phyloP scores from a whole-genome alignment of 2,888 invertebrate species.

The Deroplatys truncata region DNA sequence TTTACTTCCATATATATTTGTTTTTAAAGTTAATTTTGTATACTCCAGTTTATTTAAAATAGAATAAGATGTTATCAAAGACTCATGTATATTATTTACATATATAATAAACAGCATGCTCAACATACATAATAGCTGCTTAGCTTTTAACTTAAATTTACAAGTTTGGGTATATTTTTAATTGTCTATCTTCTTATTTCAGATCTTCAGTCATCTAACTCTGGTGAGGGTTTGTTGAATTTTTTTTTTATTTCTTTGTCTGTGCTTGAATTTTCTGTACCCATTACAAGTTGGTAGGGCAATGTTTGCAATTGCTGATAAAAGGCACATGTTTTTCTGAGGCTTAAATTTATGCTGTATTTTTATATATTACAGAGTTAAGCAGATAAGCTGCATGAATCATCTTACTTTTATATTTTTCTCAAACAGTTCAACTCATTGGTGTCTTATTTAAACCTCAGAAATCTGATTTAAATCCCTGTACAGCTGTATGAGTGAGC shows the following conservation, averaged over 20 bases:
- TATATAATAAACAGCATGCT: background rate
- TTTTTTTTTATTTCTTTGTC: slow-evolving; percentile 16
- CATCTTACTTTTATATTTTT: no score
- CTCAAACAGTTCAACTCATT: no score
- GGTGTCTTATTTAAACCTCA: no score
- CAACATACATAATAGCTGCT: background rate
- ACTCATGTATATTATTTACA: no score
- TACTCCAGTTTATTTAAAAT: no score
- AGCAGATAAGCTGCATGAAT: background rate
- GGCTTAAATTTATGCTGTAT: background rate
- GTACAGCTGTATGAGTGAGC: no score
- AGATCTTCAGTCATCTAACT: slow-evolving; percentile 37
- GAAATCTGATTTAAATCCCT: no score
- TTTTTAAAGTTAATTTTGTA: no score
- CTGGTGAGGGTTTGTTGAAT: slow-evolving; percentile 34
- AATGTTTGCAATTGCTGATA: background rate
- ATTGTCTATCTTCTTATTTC: slow-evolving; percentile 28
- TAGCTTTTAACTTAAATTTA: background rate
- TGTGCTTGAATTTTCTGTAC: slow-evolving; percentile 6
- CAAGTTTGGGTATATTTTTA: background rate
- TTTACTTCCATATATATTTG: no score
- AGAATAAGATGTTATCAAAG: no score
- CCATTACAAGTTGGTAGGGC: background rate
- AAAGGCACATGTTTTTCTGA: background rate
- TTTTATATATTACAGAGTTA: background rate